Percentiles rank a stretch among this genome's conserved stretches.
Conservation (phyloP, 2,888 invertebrate species). For the Macrostomum cliftonense region DNA sequence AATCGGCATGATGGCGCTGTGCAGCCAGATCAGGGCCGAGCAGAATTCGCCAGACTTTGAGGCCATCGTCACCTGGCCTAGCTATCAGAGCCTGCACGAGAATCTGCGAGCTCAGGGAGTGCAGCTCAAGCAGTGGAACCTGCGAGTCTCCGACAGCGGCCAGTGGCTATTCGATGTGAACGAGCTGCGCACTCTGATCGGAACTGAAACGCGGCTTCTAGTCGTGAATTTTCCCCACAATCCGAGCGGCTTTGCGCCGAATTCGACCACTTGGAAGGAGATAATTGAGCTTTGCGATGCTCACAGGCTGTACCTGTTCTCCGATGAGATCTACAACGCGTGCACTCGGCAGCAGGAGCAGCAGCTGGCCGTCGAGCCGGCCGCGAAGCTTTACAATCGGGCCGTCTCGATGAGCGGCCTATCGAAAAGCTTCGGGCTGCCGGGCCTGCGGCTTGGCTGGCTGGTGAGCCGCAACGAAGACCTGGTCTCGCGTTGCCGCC, state of each 20-base stretch:
- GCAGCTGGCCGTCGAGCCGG: conserved; percentile 6
- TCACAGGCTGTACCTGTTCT: conserved; percentile 12
- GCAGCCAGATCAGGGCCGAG: conserved; percentile 2
- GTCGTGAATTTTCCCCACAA: conserved; percentile 17
- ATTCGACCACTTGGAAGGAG: conserved; percentile 6
- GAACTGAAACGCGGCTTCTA: conserved; percentile 12
- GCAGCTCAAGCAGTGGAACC: conserved; percentile 11
- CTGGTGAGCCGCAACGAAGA: conserved; percentile 9
- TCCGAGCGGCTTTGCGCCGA: conserved; percentile 13
- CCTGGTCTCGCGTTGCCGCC: conserved; percentile 6
- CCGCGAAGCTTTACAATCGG: conserved; percentile 10
- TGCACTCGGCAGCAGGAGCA: no score
- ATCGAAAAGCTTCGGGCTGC: conserved; percentile 14
- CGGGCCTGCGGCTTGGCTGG: conserved; percentile 15
- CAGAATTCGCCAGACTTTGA: conserved; percentile 3
- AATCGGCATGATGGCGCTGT: conserved; percentile 14
- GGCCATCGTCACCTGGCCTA: conserved; percentile 12
- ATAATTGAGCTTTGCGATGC: conserved; percentile 11
- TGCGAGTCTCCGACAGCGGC: neutral
- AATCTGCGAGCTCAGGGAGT: conserved; percentile 8
- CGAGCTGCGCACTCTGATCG: conserved; percentile 5
- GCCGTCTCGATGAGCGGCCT: conserved; percentile 13
- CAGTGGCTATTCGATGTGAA: conserved; percentile 13
- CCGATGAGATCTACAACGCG: conserved; percentile 14
- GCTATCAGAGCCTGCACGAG: conserved; percentile 15